Evolutionary conservation across 1,140 invertebrate genomes (phyloP), one percentile per base, ranked within the genome.

Genomic region (Hydropsyche tenuis): DNA sequence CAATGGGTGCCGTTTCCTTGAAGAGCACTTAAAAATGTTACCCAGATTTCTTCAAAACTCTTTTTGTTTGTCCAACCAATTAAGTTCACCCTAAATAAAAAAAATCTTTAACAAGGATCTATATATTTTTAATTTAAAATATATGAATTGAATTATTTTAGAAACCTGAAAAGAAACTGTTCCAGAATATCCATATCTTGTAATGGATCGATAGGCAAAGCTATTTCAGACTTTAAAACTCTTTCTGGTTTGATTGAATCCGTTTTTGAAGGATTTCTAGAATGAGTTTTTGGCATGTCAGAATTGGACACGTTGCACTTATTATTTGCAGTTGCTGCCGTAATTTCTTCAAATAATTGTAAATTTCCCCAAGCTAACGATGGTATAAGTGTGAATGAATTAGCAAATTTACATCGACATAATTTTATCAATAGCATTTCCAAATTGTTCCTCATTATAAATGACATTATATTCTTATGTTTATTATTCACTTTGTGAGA

Each of bases 21-120:
- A 5, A 96, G 81, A 1, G 96, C 92, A 5, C 91, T 91, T 1
- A 97, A 83, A 3, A 96, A 84, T 37, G 90, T 90, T 88, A 97
- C 95, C 95, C 95, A 97, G 1, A 94, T 95, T 83, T 97, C 95
- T 83, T 97, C 95, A 85, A 96, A 97, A 78, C 96, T 93, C 65
- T 92, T 89, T 72, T 94, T 87, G 23, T 87, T 91, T 0, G 89
- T 91, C 93, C 94, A 96, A 0, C 95, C 94, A 78, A 93, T 83
- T 22, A 91, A 79, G 43, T 88, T 89, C 63, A 91, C 85, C 76
- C 92, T 90, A 79, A 75, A 81, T 81, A 16, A 37, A n/a, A 6
- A 43, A 7, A 48, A 18, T 72, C 3, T 12, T 48, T 14, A 48
- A 48, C 3, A 64, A 64, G 23, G 37, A 64, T 14, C 62, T 4